Evolutionary conservation across 2,888 invertebrate species (phyloP), one percentile per base, ranked within the genome.

Genomic region (Pocota personata): DNA sequence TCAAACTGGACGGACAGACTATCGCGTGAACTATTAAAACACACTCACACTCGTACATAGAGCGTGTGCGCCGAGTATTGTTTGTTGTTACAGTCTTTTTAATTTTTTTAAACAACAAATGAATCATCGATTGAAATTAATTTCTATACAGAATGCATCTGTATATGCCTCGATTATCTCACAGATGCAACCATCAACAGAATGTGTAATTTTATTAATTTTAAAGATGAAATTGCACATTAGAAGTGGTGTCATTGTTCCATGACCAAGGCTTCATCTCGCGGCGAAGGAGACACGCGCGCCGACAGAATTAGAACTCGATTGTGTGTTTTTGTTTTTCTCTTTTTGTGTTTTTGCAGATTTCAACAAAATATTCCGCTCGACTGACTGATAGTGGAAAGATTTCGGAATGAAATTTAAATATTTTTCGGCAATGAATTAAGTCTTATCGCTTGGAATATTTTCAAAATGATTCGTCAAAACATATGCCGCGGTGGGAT

Each of bases 81-180:
- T 14, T 50, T 40, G 32, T 32, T 57, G 46, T 43, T 57, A 35
- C 12, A n/a, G n/a, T 46, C 32, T 46, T 79, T 66, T 57, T 32
- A 32, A 24, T 55, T 71, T 48, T 50, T 64, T 60, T 48, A 69
- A 62, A 84, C 69, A 75, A 80, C 78, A 79, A 84, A 43, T 75
- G 84, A 80, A 75, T 84, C 69, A 80, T 37, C 69, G 35, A 48
- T 46, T 79, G 35, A 14, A 71, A 30, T 46, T 14, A 55, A 46
- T 40, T 37, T 10, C n/a, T n/a, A 37, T n/a, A 24, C n/a, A 10
- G 57, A 64, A n/a, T 30, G 46, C 32, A 32, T 52, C 8, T n/a
- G 35, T n/a, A 12, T 57, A 6, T 21, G 19, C 52, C n/a, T 48
- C 14, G 37, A 57, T 32, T 52, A 72, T 43, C 19, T 57, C 48